These are phyloP conservation scores for Drosophila nr. perissopoda DNA, from an alignment of 2,888 invertebrate species.

Conservation along the genomic window DNA sequence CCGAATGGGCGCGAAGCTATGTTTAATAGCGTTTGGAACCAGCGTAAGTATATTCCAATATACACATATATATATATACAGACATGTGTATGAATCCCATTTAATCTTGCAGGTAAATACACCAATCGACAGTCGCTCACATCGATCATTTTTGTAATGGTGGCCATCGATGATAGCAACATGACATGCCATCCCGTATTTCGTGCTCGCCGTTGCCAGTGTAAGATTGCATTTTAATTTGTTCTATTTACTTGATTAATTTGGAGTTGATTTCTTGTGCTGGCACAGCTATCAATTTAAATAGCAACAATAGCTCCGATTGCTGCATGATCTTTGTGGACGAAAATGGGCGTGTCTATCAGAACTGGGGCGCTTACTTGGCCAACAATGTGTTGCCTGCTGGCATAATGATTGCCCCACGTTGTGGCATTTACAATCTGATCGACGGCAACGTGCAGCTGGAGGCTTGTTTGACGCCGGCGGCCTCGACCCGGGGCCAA, in stretches of 20 bases:
- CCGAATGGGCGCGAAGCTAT: slow-evolving; percentile 55
- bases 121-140: slow-evolving; percentile 77
- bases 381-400: slow-evolving; percentile 84
- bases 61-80: neutral
- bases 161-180: slow-evolving; percentile 52
- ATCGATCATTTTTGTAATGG: slow-evolving; percentile 81
- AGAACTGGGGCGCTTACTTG: slow-evolving; percentile 85
- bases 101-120: slow-evolving; percentile 76
- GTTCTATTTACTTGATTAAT: neutral
- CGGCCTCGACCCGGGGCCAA: slow-evolving; percentile 33
- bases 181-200: slow-evolving; percentile 82
- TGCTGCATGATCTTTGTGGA: slow-evolving; percentile 84
- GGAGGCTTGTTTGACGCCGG: slow-evolving; percentile 74
- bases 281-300: slow-evolving; percentile 30
- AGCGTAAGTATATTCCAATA: slow-evolving; percentile 68
- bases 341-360: slow-evolving; percentile 85
- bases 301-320: slow-evolving; percentile 55
- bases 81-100: neutral
- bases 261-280: neutral
- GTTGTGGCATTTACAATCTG: slow-evolving; percentile 83
- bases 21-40: slow-evolving; percentile 77
- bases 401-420: slow-evolving; percentile 85
- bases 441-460: slow-evolving; percentile 57
- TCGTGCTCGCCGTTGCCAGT: slow-evolving; percentile 81
- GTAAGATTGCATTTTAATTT: slow-evolving; percentile 56